Evolutionary conservation across 2,113 vertebrate species (phyloP), one percentile per base, ranked within the genome.

Genomic region (Columba livia): DNA sequence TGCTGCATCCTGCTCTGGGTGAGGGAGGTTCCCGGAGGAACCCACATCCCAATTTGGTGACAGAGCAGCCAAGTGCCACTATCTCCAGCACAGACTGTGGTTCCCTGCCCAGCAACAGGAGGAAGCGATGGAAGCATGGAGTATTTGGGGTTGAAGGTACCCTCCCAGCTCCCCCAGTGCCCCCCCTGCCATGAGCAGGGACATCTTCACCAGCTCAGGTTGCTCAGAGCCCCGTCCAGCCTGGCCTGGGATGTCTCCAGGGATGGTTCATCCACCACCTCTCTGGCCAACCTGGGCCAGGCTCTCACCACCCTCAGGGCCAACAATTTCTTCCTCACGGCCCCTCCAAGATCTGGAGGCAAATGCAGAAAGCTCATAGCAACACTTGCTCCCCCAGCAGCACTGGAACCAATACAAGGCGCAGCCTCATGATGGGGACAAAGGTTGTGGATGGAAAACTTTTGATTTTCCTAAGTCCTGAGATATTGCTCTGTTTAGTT

Each of bases 331-430:
- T 47, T 19, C 44, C 44, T 47, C 44, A 19, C 19, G 44, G 44
- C 44, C 23, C 13, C 15, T 51, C 28, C 48, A 38, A 60, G 65
- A 32, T 0, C 5, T 1, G 7, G 53, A 31, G 60, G 18, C 15
- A 64, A 51, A 15, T 2, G 21, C 25, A 15, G 29, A 47, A 54
- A 88, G 11, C 71, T 44, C 44, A 0, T 13, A 0, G 2, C 0
- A 11, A 20, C 10, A 8, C 47, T 50, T 44, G n/a, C 13, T 8
- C 44, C 50, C 5, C 11, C 51, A 10, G 32, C 42, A 47, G 36
- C 54, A 3, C 54, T 3, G 15, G 40, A 51, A 36, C 20, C 0
- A 11, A 6, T 4, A 24, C 9, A 9, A 67, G 9, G 36, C 25
- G 83, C 57, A 5, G 24, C 9, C 53, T 70, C 48, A 6, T 1